These are phyloP conservation scores for Pterocles burchelli DNA, from an alignment of 2,113 vertebrate genomes.

Conservation along the genomic window DNA sequence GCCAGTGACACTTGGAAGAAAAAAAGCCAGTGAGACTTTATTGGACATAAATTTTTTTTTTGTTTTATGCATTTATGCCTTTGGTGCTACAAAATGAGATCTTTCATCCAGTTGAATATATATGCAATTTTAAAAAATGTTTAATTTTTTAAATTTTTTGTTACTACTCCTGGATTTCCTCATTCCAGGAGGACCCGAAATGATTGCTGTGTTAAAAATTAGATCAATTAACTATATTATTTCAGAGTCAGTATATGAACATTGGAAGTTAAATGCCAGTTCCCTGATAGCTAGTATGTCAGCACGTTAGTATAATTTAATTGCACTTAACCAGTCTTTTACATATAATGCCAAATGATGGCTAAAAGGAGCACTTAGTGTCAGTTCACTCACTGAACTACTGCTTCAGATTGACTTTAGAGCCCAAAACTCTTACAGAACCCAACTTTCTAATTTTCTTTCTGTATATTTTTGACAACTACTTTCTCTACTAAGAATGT, in stretches of 20 bases:
- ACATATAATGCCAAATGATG: not conserved
- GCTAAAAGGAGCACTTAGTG: not conserved
- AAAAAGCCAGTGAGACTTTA: not conserved
- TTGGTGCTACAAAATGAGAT: not conserved
- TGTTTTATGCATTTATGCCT: not conserved
- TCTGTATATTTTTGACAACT: conserved; percentile 3
- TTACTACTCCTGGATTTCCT: not conserved
- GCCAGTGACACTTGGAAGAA: not conserved
- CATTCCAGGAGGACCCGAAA: not conserved
- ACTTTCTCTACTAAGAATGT: not conserved
- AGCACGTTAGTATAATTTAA: not conserved
- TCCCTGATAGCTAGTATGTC: not conserved
- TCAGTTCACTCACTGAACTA: not conserved
- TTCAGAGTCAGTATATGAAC: not conserved
- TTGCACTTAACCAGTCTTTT: not conserved
- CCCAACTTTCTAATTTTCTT: not conserved
- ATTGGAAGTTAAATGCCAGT: not conserved
- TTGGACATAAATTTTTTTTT: not conserved
- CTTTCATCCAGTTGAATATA: not conserved
- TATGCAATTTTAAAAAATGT: not conserved
- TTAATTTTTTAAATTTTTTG: not conserved
- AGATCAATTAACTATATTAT: not conserved
- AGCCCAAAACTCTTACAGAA: not conserved
- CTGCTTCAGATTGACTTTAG: not conserved
- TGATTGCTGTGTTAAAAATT: not conserved